phyloP scores from a whole-genome alignment of 2,113 vertebrate species.

The Numenius arquata region DNA sequence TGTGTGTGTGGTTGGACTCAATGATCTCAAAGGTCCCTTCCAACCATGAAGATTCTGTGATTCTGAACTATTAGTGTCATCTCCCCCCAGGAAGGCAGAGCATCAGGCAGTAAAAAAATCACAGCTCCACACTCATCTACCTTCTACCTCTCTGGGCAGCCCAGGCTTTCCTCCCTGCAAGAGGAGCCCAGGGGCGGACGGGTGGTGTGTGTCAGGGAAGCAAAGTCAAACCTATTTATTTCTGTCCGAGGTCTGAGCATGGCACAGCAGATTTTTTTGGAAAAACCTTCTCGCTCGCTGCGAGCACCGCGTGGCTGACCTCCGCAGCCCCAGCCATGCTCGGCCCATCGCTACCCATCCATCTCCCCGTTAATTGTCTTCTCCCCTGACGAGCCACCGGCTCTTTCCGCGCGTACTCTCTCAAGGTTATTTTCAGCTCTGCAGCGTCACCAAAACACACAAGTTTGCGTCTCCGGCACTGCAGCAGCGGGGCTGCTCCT shows the following conservation, averaged over 20 bases:
- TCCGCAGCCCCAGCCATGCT: background rate
- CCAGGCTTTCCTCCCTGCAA: background rate
- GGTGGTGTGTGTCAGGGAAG: background rate
- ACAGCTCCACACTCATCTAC: background rate
- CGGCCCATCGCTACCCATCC: background rate
- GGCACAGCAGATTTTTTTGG: background rate
- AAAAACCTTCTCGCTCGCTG: background rate
- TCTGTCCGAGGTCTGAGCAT: background rate
- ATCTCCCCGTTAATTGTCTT: background rate
- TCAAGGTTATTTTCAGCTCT: background rate
- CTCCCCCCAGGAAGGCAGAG: background rate
- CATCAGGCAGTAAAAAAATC: background rate
- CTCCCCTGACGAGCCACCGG: background rate
- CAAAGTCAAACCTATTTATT: background rate
- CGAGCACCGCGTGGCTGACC: background rate
- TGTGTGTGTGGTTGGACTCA: too few relatives aligned
- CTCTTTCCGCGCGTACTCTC: background rate
- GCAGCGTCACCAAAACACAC: background rate
- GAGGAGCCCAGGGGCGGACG: accelerated
- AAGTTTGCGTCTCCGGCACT: accelerated
- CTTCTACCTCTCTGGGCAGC: background rate
- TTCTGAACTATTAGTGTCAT: background rate
- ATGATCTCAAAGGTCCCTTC: too few relatives aligned
- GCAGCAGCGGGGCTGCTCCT: background rate
- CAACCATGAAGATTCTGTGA: too few relatives aligned